phyloP scores from a whole-genome alignment of 2,888 invertebrate species.

The Mactromeris polynyma region DNA sequence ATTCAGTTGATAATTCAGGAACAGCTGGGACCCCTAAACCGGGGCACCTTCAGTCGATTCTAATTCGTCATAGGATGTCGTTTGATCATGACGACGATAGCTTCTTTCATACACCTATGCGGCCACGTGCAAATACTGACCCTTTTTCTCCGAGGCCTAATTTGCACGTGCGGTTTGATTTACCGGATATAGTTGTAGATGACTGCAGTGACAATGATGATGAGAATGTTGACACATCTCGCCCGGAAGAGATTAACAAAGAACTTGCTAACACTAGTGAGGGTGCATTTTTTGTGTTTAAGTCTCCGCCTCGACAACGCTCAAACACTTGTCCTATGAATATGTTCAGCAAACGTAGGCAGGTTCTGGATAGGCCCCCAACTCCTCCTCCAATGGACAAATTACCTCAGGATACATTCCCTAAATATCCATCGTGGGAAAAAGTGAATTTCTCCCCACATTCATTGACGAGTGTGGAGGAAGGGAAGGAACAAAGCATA shows the following conservation, averaged over 20 bases:
- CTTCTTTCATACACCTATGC: constrained; percentile 51
- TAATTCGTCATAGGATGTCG: constrained; percentile 30
- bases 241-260: constrained; percentile 55
- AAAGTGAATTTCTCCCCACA: constrained; percentile 64
- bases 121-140: constrained; percentile 68
- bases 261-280: constrained; percentile 63
- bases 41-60: constrained; percentile 50
- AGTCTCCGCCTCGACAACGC: constrained; percentile 66
- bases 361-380: constrained; percentile 36
- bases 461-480: constrained; percentile 58
- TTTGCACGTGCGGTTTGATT: constrained; percentile 64
- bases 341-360: constrained; percentile 55
- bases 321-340: constrained; percentile 66
- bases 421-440: constrained; percentile 51
- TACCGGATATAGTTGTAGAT: constrained; percentile 69
- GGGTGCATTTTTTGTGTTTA: constrained; percentile 70
- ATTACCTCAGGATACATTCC: constrained; percentile 47
- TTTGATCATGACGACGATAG: constrained; percentile 48
- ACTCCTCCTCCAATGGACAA: constrained; percentile 58
- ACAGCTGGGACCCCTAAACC: not conserved
- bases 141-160: constrained; percentile 59
- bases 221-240: constrained; percentile 46
- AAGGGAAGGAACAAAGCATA: constrained; percentile 31
- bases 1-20: not conserved
- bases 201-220: constrained; percentile 68